phyloP scores from a whole-genome alignment of 2,888 invertebrate species.

The Drosophila diplacantha region DNA sequence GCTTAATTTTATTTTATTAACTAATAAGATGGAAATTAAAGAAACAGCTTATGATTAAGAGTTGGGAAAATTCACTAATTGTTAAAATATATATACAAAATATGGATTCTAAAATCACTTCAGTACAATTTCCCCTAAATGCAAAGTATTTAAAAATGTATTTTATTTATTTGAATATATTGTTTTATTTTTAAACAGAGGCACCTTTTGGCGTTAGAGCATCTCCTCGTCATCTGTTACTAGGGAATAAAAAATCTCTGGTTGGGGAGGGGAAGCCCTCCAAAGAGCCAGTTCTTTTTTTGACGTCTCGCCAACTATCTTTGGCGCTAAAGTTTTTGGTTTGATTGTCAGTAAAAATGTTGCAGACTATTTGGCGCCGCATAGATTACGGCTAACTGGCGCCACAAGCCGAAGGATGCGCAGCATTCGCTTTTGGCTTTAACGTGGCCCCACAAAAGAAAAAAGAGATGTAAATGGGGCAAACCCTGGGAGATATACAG shows the following conservation, averaged over 20 bases:
- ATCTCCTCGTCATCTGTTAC: neutral
- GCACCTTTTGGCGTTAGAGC: neutral
- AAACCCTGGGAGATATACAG: constrained; percentile 2
- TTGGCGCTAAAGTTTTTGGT: constrained; percentile 47
- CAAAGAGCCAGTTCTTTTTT: constrained; percentile 21
- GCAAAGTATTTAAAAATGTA: no score
- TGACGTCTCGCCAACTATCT: constrained; percentile 43
- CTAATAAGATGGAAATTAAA: no score
- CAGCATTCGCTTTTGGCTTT: constrained; percentile 41
- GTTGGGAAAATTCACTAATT: no score
- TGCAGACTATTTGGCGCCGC: constrained; percentile 74
- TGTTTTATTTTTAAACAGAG: no score
- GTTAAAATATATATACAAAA: no score
- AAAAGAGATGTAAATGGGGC: constrained; percentile 51
- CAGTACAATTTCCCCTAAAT: no score
- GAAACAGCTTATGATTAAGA: no score
- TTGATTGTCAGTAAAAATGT: constrained; percentile 72
- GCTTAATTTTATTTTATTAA: neutral
- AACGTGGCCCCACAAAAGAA: constrained; percentile 56
- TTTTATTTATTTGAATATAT: no score
- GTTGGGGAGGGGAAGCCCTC: neutral
- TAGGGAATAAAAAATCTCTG: neutral
- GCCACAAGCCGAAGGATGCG: constrained; percentile 50
- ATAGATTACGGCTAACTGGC: constrained; percentile 73
- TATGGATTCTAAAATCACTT: no score